These are phyloP conservation scores for Delphinapterus leucas DNA, from an alignment of 2,113 vertebrate genomes.

Conservation along the genomic window DNA sequence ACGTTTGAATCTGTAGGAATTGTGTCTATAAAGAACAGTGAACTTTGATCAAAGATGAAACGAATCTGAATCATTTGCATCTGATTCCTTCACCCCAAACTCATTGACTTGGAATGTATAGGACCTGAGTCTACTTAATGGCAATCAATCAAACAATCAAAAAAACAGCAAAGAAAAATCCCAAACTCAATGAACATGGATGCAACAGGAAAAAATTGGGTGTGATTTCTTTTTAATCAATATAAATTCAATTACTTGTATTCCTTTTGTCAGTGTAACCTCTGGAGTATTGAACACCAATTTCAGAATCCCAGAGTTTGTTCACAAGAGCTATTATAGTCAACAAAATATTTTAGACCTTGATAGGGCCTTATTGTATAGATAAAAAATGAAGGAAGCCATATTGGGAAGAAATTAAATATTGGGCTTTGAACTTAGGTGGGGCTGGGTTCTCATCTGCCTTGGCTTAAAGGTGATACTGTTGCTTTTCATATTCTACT, in stretches of 20 bases:
- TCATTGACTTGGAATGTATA: not conserved
- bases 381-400: not conserved
- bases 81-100: conserved; percentile 7
- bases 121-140: conserved; percentile 1
- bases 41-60: not conserved
- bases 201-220: not conserved
- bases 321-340: not conserved
- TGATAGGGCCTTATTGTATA: not conserved
- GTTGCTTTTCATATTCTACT: not conserved
- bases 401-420: not conserved
- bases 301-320: conserved; percentile 29
- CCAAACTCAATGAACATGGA: not conserved
- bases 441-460: not conserved
- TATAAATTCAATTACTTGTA: conserved; percentile 44
- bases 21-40: not conserved
- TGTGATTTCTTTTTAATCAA: conserved; percentile 49
- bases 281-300: not conserved
- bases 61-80: not conserved
- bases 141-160: conserved; percentile 24
- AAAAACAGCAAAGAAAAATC: not conserved
- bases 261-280: not conserved
- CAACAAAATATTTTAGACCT: not conserved
- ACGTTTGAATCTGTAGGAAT: not conserved
- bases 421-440: not conserved
- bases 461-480: not conserved